phyloP scores from a whole-genome alignment of 2,797 vertebrate genomes.

The Myotis daubentonii region DNA sequence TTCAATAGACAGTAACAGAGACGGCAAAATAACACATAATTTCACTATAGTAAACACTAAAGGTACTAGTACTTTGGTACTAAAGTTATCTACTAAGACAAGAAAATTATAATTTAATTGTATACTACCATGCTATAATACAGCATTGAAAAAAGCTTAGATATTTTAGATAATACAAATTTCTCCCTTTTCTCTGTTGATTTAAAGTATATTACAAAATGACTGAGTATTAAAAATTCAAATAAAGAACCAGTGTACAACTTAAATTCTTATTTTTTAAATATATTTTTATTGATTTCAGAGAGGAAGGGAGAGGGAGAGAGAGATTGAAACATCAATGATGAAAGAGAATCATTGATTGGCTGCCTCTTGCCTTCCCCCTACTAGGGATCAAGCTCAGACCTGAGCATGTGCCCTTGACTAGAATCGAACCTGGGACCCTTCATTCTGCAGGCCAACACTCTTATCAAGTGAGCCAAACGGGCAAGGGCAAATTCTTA shows the following conservation, averaged over 20 bases:
- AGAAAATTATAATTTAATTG: neutral
- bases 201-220: neutral
- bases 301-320: no score
- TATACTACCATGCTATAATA: neutral
- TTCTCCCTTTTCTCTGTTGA: neutral
- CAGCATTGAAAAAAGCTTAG: neutral
- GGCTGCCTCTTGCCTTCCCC: no score
- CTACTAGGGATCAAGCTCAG: no score
- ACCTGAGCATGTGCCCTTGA: no score
- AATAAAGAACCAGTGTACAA: neutral
- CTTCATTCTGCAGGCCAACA: no score
- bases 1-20: neutral
- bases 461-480: no score
- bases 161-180: neutral
- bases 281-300: no score
- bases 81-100: neutral
- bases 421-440: no score
- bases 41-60: neutral
- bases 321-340: no score
- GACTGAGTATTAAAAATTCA: neutral
- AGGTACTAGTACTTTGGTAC: neutral
- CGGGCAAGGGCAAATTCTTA: no score
- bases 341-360: no score
- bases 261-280: neutral
- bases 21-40: neutral